phyloP scores from a whole-genome alignment of 2,888 invertebrate genomes.

The Latheticus oryzae region DNA sequence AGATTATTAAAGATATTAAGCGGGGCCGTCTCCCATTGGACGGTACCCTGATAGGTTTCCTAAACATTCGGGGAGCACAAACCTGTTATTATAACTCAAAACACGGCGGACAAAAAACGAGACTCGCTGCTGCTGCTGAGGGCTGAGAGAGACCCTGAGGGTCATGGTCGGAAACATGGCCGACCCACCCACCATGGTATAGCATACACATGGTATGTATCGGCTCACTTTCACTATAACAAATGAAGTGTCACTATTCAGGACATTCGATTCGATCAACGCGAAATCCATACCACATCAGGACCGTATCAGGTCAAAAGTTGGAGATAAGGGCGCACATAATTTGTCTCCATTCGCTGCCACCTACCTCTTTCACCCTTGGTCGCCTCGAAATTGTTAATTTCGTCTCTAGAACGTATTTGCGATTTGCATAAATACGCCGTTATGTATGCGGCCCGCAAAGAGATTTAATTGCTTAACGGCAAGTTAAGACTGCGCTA shows the following conservation, averaged over 20 bases:
- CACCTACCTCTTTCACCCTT: conserved; percentile 36
- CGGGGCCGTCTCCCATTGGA: conserved; percentile 45
- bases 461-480: conserved; percentile 63
- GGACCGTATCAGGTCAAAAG: conserved; percentile 30
- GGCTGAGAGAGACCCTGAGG: conserved; percentile 38
- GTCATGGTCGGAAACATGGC: conserved; percentile 49
- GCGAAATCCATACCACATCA: conserved; percentile 9
- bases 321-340: conserved; percentile 35
- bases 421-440: conserved; percentile 62
- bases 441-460: conserved; percentile 62
- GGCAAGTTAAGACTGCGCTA: conserved; percentile 61
- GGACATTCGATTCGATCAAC: conserved; percentile 20
- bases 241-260: conserved; percentile 32
- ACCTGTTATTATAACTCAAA: conserved; percentile 62
- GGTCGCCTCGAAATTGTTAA: conserved; percentile 54
- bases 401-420: conserved; percentile 57
- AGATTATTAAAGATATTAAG: conserved; percentile 62
- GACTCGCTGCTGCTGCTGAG: conserved; percentile 29
- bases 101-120: conserved; percentile 54
- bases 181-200: conserved; percentile 46
- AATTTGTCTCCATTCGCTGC: conserved; percentile 36
- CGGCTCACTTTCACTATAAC: conserved; percentile 36
- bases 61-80: conserved; percentile 56
- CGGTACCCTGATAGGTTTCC: conserved; percentile 49
- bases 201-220: conserved; percentile 22